Evolutionary conservation across 2,888 invertebrate genomes (phyloP).

Genomic region (Tachina fera): DNA sequence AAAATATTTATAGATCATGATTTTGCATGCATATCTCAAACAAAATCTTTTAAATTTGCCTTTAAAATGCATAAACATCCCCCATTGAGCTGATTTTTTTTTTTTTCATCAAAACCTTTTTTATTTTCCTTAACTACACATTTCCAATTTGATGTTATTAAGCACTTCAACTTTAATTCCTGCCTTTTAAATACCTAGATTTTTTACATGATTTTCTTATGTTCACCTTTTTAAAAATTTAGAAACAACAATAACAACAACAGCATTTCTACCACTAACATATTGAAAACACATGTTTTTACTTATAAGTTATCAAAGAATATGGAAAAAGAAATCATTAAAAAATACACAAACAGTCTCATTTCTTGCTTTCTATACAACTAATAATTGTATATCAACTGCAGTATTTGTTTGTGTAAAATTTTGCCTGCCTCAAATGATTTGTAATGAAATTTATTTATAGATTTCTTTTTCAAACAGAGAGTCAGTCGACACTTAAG

Average conservation of each 20-base stretch:
- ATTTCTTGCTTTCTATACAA: slow-evolving; percentile 41
- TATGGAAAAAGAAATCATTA: not conserved
- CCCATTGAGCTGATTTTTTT: not conserved
- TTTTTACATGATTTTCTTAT: slow-evolving; percentile 31
- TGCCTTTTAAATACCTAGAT: not conserved
- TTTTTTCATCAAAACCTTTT: not conserved
- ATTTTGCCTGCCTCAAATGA: slow-evolving; percentile 52
- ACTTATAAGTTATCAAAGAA: slow-evolving; percentile 58
- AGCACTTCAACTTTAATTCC: slow-evolving; percentile 10
- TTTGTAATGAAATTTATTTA: slow-evolving; percentile 65
- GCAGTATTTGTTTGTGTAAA: slow-evolving; percentile 17
- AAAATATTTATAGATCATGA: too few species aligned
- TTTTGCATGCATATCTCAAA: too few species aligned
- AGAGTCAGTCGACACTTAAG: slow-evolving; percentile 67
- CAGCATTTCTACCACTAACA: slow-evolving; percentile 38
- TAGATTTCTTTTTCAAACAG: slow-evolving; percentile 39
- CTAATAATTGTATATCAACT: slow-evolving; percentile 55
- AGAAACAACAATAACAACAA: not conserved
- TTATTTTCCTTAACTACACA: not conserved
- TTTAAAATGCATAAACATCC: not conserved
- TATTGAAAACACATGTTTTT: slow-evolving; percentile 69
- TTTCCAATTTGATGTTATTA: slow-evolving; percentile 8
- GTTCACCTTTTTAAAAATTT: slow-evolving; percentile 53
- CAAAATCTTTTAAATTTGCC: not conserved
- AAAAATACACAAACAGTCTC: slow-evolving; percentile 42